Conservation (phyloP, 2,888 invertebrate genomes). For the Stratiomys singularior region DNA sequence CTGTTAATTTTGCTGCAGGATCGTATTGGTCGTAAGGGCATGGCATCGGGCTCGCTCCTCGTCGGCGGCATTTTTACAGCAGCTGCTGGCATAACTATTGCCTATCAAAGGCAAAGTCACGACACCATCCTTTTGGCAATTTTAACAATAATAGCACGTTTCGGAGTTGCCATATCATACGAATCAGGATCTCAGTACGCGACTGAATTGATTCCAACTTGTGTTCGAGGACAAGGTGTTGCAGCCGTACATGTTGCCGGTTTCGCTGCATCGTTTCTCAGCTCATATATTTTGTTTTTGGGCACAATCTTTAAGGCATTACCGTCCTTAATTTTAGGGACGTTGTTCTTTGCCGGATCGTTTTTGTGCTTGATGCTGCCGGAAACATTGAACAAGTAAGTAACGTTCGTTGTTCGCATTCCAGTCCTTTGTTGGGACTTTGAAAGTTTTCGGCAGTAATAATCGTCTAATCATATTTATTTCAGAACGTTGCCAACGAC, state of each 20-base stretch:
- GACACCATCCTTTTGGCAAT: constrained; percentile 63
- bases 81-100: constrained; percentile 65
- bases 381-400: constrained; percentile 67
- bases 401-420: neutral
- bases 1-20: constrained; percentile 64
- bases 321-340: constrained; percentile 69
- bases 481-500: constrained; percentile 69
- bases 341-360: constrained; percentile 67
- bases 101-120: constrained; percentile 51
- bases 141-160: constrained; percentile 68
- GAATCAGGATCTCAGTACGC: constrained; percentile 74
- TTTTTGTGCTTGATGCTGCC: constrained; percentile 69
- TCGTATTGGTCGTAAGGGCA: constrained; percentile 67
- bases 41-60: constrained; percentile 69
- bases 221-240: constrained; percentile 72
- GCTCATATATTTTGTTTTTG: constrained; percentile 68
- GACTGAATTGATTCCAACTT: constrained; percentile 73
- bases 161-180: constrained; percentile 72
- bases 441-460: neutral
- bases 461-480: constrained; percentile 2
- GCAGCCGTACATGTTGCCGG: constrained; percentile 72
- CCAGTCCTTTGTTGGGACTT: neutral
- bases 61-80: constrained; percentile 69
- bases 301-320: constrained; percentile 64
- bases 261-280: constrained; percentile 71